These are phyloP conservation scores for Caenorhabditis becei DNA, from an alignment of 2,888 invertebrate genomes.

Conservation along the genomic window DNA sequence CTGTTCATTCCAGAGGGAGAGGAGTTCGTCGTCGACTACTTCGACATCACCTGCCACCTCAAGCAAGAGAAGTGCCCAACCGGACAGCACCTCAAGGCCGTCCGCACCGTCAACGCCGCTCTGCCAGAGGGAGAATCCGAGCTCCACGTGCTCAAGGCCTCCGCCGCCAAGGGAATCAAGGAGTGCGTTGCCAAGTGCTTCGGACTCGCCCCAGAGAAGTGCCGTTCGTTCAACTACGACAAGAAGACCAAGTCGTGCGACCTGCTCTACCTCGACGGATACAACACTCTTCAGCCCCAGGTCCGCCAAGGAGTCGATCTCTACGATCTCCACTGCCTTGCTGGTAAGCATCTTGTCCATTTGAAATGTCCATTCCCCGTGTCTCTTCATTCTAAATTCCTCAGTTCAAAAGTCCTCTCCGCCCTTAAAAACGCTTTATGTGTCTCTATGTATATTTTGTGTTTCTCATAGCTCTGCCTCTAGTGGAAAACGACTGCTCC, in stretches of 20 bases:
- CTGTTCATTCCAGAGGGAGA: conserved; percentile 81
- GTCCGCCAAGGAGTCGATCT: conserved; percentile 78
- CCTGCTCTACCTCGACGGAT: conserved; percentile 79
- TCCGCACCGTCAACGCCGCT: conserved; percentile 80
- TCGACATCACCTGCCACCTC: conserved; percentile 81
- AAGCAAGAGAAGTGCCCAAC: conserved; percentile 77
- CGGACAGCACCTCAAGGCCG: conserved; percentile 74
- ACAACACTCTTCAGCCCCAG: conserved; percentile 77
- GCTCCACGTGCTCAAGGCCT: conserved; percentile 77
- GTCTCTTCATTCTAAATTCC: conserved; percentile 15
- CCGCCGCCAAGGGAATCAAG: conserved; percentile 68
- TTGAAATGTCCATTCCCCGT: not conserved
- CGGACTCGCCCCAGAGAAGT: conserved; percentile 77
- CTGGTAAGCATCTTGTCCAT: conserved; percentile 65
- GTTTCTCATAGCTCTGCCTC: conserved; percentile 68
- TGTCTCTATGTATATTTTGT: conserved; percentile 43
- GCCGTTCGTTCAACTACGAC: conserved; percentile 81
- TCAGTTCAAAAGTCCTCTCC: conserved; percentile 26
- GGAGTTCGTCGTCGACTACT: conserved; percentile 80
- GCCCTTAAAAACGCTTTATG: conserved; percentile 31
- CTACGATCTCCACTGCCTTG: conserved; percentile 80
- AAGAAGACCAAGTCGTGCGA: conserved; percentile 77
- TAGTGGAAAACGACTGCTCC: conserved; percentile 76
- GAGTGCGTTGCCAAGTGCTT: conserved; percentile 75
- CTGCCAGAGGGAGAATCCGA: conserved; percentile 80